These are phyloP conservation scores for Machaerirhynchus nigripectus DNA, from an alignment of 2,113 vertebrate genomes.

Conservation along the genomic window DNA sequence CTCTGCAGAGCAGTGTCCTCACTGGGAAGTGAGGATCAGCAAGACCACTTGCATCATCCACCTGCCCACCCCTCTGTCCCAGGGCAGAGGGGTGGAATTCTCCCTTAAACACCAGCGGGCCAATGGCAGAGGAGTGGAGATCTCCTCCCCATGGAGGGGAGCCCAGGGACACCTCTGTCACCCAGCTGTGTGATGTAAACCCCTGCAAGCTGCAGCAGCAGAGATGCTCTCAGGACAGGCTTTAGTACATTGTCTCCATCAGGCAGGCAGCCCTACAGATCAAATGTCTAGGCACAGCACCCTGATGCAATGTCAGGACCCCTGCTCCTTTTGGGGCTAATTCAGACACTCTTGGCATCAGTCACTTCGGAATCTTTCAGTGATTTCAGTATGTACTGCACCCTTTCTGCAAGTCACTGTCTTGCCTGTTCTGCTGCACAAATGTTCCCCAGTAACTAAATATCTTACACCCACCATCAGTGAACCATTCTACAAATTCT, in stretches of 20 bases:
- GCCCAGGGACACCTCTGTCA: background rate
- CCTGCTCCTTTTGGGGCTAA: background rate
- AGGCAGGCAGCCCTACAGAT: background rate
- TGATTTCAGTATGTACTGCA: background rate
- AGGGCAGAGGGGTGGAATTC: background rate
- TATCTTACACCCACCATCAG: background rate
- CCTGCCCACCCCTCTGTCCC: background rate
- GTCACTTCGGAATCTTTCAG: background rate
- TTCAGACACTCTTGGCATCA: background rate
- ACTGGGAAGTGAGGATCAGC: background rate
- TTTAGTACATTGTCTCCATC: background rate
- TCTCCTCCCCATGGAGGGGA: slow-evolving; percentile 24
- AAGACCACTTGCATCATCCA: slow-evolving; percentile 35
- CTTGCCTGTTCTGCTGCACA: background rate
- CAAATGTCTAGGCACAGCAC: background rate
- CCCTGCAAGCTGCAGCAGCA: background rate
- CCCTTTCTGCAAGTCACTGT: background rate
- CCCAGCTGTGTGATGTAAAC: background rate
- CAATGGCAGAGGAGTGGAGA: slow-evolving; percentile 31
- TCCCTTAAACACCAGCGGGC: background rate
- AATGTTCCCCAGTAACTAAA: background rate
- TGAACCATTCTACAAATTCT: background rate
- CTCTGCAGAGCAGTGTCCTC: slow-evolving; percentile 21
- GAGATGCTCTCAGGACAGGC: background rate
- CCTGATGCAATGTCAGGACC: background rate